Base-by-base conservation (phyloP, 2,888 invertebrate species). In the Spilarctia lutea region DNA sequence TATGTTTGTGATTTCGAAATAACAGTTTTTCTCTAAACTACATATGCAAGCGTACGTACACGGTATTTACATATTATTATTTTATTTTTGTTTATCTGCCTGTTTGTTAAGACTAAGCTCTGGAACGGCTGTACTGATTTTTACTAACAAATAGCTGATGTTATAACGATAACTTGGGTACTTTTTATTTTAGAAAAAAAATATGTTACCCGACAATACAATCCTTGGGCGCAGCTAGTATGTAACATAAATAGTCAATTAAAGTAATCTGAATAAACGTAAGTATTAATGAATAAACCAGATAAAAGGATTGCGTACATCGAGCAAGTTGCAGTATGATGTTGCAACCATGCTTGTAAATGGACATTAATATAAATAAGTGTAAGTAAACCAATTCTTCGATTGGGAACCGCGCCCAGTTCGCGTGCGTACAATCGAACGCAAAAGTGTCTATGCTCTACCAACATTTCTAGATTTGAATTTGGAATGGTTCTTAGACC, bases 321-420 rank as follows among this genome's bases (percentile, higher is more conserved):
- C 75, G 68, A 60, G 48, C 76, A 75, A 67, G 69, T 80, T 75
- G 81, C 70, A 52, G 67, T 71, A 33, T 71, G 68, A 72, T 71
- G 69, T 82, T 76, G 75, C 77, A 78, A 79, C 78, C 18, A 39
- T 30, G 18, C 48, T 75, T 75, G 77, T 81, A 80, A 84, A 81
- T 76, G 77, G 77, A 81, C 79, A 82, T 82, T 82, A 78, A 74
- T 83, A 76, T 84, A 84, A 83, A 85, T 85, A 85, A 83, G 82
- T 78, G 82, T 79, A 85, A 85, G 77, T 76, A 80, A 82, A 80
- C 75, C 75, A 82, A 82, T 84, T 85, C 85, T 81, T 85, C 79
- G 85, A 78, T 83, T 65, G 45, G 42, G 69, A 45, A 83, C 86
- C 86, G 85, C 87, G 78, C 86, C 86, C 83, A 86, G 78, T 74